Evolutionary conservation across 2,888 invertebrate genomes (phyloP), one percentile per base, ranked within the genome.

Genomic region (Dicyrtoma fusca): DNA sequence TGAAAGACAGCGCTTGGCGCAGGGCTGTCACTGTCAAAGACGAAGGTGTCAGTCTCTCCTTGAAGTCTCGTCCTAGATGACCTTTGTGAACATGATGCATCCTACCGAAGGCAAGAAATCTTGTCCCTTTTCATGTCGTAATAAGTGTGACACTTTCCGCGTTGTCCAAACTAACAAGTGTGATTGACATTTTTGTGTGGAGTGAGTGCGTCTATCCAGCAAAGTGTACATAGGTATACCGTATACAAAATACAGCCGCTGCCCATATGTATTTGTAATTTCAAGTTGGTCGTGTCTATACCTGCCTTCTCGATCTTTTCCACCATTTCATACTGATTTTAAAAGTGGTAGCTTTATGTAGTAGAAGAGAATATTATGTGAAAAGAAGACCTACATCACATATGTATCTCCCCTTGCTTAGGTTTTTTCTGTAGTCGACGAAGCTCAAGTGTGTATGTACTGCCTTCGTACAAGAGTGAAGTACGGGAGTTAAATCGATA

Each of bases 161-260:
- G 69, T 72, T 72, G 72, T 72, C 72, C 72, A 62, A 72, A 72
- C 72, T 55, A 72, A 63, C 72, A 72, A 69, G 72, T 72, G 68
- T 72, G 72, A 72, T 72, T 72, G 72, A 72, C 72, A 72, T 69
- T 72, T 72, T 71, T 47, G 23, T 65, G 49, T 25, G 64, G 8
- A n/a, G 17, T 44, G 55, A 45, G 44, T 68, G 68, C 21, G 23
- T 64, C 42, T 47, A 14, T 47, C 44, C 11, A 34, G 34, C 34
- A 34, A 34, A 3, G 8, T 34, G 34, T 34, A 34, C 34, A 34
- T 34, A 34, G 4, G 8, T 34, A 8, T 34, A 34, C 8, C 8
- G 8, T 34, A 34, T 34, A 34, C 34, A 5, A 34, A 8, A 34
- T 34, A 34, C 34, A n/a, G n/a, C n/a, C n/a, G n/a, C 34, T 34